A percentile compares a stretch with the other conserved stretches of the same genome.
Conservation (phyloP, 1,140 invertebrate genomes). For the Charaxes varanes region DNA sequence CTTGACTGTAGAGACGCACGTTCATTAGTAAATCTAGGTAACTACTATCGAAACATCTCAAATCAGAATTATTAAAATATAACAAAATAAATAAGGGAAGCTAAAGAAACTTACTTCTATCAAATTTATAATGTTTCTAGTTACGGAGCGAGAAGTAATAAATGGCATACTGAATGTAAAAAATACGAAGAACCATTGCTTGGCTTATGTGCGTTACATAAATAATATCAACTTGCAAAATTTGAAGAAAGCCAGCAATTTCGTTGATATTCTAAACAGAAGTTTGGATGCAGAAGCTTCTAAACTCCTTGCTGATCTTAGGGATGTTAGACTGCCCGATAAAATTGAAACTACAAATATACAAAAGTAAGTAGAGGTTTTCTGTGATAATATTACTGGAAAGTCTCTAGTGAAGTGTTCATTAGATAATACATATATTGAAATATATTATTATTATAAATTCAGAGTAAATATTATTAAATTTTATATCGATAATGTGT, state of each 20-base stretch:
- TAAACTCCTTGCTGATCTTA: constrained; percentile 89
- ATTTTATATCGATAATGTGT: too few species aligned
- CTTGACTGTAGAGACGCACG: too few species aligned
- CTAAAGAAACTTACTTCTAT: too few species aligned
- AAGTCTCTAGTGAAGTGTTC: too few species aligned
- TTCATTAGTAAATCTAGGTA: too few species aligned
- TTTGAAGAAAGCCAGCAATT: constrained; percentile 93
- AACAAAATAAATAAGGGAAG: too few species aligned
- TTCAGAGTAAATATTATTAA: too few species aligned
- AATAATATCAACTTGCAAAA: constrained; percentile 98
- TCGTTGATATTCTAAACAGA: constrained; percentile 95
- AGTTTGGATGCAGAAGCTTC: constrained; percentile 95
- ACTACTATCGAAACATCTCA: too few species aligned
- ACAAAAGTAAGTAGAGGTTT: constrained; percentile 80
- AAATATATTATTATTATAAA: too few species aligned
- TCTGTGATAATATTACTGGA: background rate
- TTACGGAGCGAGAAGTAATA: constrained; percentile 97
- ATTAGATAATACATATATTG: too few species aligned
- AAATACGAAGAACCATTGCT: constrained; percentile 96
- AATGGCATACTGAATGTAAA: constrained; percentile 95
- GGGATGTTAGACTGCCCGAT: constrained; percentile 89
- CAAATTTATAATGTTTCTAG: constrained; percentile 72
- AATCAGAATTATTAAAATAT: too few species aligned
- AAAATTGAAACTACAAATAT: constrained; percentile 93
- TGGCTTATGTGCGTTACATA: constrained; percentile 97